Base-by-base conservation (phyloP, 2,888 invertebrate species). In the Agonum fuliginosum region DNA sequence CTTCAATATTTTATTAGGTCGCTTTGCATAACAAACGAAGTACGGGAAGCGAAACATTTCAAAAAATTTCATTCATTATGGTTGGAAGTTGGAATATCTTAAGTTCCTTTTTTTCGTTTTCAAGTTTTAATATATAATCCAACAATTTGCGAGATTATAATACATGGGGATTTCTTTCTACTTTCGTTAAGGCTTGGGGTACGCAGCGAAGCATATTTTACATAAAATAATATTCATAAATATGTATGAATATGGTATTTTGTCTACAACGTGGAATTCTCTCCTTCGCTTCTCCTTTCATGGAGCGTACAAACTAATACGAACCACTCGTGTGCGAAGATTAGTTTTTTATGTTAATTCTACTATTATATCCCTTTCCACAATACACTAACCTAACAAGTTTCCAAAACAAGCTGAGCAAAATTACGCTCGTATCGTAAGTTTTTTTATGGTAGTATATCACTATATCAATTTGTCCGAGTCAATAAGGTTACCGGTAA, bases 151-250 rank as follows among this genome's bases (percentile, higher is more conserved):
- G 51, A 34, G 71, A 71, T 70, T 70, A 70, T 46, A 24, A 67
- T 30, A 51, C 48, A 20, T 17, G 3, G 27, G 34, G 51, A 71
- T 48, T 71, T 71, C 71, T 71, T 71, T 71, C 30, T 51, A 71
- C 51, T 71, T 48, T 30, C 30, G 51, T 19, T 19, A 30, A 24
- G 17, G 12, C 46, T 34, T 14, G 8, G 22, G 12, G 24, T 24
- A 46, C n/a, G n/a, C 71, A 51, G 27, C 51, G 27, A 14, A 34
- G 71, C 51, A 51, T 71, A 71, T 71, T 71, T 71, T 71, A 71
- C 71, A 71, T 71, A 71, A 71, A 71, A 71, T 71, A 71, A 71
- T 71, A 71, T 71, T 71, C 71, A 71, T 71, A 71, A 71, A 71
- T 71, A 71, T 71, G 71, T 71, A 71, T 71, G 71, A 71, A 71